Base-by-base conservation (phyloP, 2,888 invertebrate genomes). In the Phragmatobia fuliginosa region DNA sequence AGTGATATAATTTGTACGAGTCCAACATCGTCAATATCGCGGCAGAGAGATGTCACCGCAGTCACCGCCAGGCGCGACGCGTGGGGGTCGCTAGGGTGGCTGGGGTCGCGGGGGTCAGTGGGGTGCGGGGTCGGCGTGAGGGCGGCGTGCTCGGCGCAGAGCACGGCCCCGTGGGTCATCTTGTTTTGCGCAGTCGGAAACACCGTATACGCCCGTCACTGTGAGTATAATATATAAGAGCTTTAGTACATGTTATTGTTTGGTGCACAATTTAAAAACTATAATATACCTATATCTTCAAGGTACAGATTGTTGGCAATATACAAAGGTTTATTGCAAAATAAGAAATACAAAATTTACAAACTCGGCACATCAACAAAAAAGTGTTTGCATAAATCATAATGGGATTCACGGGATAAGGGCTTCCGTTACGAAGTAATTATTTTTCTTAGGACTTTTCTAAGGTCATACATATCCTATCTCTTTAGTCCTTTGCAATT, bases 171-270 rank as follows among this genome's bases (percentile, higher is more conserved):
- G 76, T 31, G 68, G 80, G 94, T 94, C 94, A 94, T 84, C 94
- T 87, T 60, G 80, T 68, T 68, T 81, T 79, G 70, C 93, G 90
- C 36, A 94, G 62, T 31, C 91, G 90, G 92, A 91, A 94, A 73
- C 91, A 91, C 11, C 94, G 87, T 62, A 94, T 87, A 64, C 92
- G 90, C 0, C 94, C 94, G 78, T 93, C 92, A 75, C 94, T 94
- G 31, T 3, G 25, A n/a, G 28, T 21, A n/a, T 1, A 31, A 32
- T n/a, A n/a, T n/a, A 58, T 18, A 14, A n/a, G 16, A 2, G 8
- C 14, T 45, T 62, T 58, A 67, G 16, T 25, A 16, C 33, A 33
- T 8, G 33, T 32, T 25, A 33, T 52, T 52, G 8, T 25, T 52
- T 52, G 18, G 18, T 41, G 41, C 11, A 18, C 41, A 41, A 36